Conservation (phyloP, 1,140 invertebrate species). For the Magallana angulata region DNA sequence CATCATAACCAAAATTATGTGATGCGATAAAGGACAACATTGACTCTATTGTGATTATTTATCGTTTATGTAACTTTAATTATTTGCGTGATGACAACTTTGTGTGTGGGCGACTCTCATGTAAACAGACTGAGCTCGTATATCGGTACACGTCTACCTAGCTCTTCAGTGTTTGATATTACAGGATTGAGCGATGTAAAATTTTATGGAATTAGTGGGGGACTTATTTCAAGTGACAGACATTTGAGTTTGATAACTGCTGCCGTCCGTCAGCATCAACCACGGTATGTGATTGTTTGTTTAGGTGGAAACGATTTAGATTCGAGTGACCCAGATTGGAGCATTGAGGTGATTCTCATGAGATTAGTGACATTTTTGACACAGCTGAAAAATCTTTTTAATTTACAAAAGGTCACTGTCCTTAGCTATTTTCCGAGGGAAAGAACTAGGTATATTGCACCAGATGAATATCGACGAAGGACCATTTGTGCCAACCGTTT, state of each 20-base stretch:
- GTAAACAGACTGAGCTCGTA: conserved; percentile 3
- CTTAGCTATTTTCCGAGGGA: background rate
- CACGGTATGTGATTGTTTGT: background rate
- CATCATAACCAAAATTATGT: no score
- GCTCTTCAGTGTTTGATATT: background rate
- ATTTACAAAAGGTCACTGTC: background rate
- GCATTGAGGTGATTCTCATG: background rate
- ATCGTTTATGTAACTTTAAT: background rate
- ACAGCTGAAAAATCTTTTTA: background rate
- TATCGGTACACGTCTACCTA: background rate
- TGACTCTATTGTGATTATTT: background rate
- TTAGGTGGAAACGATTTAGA: background rate
- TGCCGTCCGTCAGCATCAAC: background rate
- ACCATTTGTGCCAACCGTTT: background rate
- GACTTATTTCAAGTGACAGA: background rate
- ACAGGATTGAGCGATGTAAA: background rate
- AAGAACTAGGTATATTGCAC: background rate
- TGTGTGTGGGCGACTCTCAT: background rate
- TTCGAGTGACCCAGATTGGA: background rate
- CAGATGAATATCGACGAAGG: background rate
- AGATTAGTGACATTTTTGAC: background rate
- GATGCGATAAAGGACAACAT: background rate
- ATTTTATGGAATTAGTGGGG: background rate
- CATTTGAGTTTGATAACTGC: background rate
- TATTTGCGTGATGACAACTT: background rate